phyloP scores from a whole-genome alignment of 2,797 vertebrate genomes.

The Etheostoma nigrum region DNA sequence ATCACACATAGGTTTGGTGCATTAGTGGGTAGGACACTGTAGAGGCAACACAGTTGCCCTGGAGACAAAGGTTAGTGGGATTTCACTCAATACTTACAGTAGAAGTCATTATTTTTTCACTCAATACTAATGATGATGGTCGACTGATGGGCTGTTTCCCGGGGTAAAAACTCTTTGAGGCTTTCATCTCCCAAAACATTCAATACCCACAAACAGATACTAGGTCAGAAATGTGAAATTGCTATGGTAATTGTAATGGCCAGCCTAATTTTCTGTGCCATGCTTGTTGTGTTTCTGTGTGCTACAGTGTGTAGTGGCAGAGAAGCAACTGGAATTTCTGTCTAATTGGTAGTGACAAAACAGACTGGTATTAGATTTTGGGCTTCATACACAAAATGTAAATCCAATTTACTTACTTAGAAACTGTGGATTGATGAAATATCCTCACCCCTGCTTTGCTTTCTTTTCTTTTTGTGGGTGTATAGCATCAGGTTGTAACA shows the following conservation, averaged over 20 bases:
- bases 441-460: neutral
- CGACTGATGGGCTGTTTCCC: conserved; percentile 45
- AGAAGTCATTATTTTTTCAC: conserved; percentile 65
- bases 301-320: neutral
- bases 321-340: neutral
- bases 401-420: neutral
- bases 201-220: conserved; percentile 49
- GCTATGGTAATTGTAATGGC: conserved; percentile 2
- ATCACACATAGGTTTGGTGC: conserved; percentile 48
- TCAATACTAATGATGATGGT: conserved; percentile 66
- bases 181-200: conserved; percentile 59
- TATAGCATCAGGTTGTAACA: neutral
- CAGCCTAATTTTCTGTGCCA: neutral
- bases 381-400: neutral
- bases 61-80: conserved; percentile 68
- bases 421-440: neutral
- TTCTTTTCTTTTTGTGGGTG: neutral
- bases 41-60: conserved; percentile 53
- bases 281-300: neutral
- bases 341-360: neutral
- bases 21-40: conserved; percentile 40
- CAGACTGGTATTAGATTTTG: neutral
- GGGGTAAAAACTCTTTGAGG: conserved; percentile 49
- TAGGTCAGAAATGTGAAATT: conserved; percentile 47
- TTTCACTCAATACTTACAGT: conserved; percentile 72